Conservation (phyloP, 2,888 invertebrate genomes). For the Nephrotoma guestfalica region DNA sequence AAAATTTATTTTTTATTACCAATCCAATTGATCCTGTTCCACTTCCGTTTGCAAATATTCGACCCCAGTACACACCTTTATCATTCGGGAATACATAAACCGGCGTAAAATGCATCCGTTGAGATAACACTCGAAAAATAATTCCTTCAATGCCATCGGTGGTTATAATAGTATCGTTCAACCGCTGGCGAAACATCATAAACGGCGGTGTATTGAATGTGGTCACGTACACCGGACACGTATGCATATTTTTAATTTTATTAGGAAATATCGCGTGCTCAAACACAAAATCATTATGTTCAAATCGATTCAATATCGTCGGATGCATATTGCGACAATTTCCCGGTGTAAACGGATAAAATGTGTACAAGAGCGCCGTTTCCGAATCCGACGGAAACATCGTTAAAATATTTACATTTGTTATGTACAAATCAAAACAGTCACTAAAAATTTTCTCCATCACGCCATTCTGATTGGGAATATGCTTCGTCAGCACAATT, state of each 20-base stretch:
- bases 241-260: constrained; percentile 6
- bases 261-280: neutral
- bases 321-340: neutral
- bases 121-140: constrained; percentile 18
- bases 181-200: neutral
- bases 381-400: neutral
- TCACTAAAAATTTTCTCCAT: neutral
- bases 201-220: constrained; percentile 8
- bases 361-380: neutral
- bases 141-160: constrained; percentile 22
- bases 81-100: constrained; percentile 14
- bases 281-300: neutral
- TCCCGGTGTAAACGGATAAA: neutral
- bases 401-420: constrained; percentile 3
- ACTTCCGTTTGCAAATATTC: constrained; percentile 9
- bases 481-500: neutral
- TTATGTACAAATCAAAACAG: constrained; percentile 1
- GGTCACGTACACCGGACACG: constrained; percentile 5
- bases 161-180: constrained; percentile 6
- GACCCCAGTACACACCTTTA: constrained; percentile 12
- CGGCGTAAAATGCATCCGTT: constrained; percentile 19
- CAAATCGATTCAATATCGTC: neutral
- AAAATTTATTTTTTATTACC: constrained; percentile 12
- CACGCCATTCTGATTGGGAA: neutral
- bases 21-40: constrained; percentile 18